Conservation (phyloP, 2,113 vertebrate species). For the Corvus cornix region DNA sequence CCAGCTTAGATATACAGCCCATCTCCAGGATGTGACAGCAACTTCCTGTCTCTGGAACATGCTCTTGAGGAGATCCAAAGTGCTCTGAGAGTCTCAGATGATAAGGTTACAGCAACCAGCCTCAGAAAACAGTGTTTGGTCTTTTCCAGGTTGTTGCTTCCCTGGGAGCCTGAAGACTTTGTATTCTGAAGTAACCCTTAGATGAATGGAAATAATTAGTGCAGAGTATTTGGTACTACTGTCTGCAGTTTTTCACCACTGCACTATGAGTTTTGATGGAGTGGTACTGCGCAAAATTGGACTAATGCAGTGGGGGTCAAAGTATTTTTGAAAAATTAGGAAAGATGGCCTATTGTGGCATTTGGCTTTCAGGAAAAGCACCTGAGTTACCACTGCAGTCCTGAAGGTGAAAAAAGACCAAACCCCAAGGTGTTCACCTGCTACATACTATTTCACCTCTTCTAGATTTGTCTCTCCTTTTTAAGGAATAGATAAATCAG, state of each 20-base stretch:
- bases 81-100: background rate
- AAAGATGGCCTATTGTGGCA: background rate
- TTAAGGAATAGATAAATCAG: background rate
- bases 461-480: background rate
- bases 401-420: background rate
- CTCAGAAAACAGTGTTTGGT: background rate
- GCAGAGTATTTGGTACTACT: background rate
- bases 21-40: background rate
- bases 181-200: background rate
- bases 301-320: background rate
- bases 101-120: background rate
- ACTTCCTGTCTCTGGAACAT: background rate
- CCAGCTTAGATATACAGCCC: background rate
- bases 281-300: background rate
- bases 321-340: background rate
- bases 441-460: background rate
- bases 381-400: background rate
- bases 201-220: background rate
- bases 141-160: background rate
- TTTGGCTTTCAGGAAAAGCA: background rate
- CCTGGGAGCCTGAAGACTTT: background rate
- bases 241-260: background rate
- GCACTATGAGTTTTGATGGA: background rate
- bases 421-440: background rate
- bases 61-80: background rate